Evolutionary conservation across 2,113 vertebrate genomes (phyloP).

Genomic region (Megaptera novaeangliae): DNA sequence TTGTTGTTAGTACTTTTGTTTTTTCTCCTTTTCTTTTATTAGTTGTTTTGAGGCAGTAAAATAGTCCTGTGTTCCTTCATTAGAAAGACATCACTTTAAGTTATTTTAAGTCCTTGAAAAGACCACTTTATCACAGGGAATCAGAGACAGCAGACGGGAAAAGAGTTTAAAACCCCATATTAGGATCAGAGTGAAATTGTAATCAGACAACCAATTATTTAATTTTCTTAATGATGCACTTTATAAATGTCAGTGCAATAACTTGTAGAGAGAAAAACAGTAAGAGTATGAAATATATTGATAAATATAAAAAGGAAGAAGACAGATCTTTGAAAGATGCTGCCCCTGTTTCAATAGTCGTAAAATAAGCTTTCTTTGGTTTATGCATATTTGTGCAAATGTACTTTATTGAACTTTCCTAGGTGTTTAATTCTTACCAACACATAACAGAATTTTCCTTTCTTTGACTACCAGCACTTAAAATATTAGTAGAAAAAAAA

Average conservation of each 20-base stretch:
- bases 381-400: background rate
- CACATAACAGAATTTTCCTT: background rate
- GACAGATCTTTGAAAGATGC: background rate
- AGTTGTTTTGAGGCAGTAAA: conserved; percentile 19
- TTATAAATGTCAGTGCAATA: conserved; percentile 54
- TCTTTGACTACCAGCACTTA: background rate
- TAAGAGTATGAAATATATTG: conserved; percentile 14
- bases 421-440: background rate
- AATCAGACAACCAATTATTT: conserved; percentile 65
- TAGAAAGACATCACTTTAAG: conserved; percentile 33
- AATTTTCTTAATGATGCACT: conserved; percentile 53
- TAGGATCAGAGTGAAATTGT: conserved; percentile 40
- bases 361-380: background rate
- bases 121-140: conserved; percentile 43
- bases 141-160: background rate
- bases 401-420: background rate
- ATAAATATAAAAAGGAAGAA: conserved; percentile 4
- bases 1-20: background rate
- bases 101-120: conserved; percentile 39
- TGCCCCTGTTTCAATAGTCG: background rate
- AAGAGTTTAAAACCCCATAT: conserved; percentile 38
- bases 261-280: conserved; percentile 20
- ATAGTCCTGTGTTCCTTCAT: conserved; percentile 15
- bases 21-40: background rate
- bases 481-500: background rate